Evolutionary conservation across 2,113 vertebrate genomes (phyloP).

Genomic region (Coregonus clupeaformis): DNA sequence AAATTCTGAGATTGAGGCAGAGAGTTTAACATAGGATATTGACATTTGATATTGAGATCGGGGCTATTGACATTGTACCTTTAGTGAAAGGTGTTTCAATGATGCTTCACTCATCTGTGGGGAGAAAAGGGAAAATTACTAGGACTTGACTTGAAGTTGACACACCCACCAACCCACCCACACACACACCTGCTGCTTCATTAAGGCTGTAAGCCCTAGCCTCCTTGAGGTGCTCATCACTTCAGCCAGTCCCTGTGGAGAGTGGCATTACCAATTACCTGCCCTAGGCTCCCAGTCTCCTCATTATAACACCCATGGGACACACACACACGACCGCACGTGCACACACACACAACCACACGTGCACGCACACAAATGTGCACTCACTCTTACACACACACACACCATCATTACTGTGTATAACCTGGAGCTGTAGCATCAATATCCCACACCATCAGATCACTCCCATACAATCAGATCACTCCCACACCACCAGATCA

Average conservation of each 20-base stretch:
- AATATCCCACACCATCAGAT: too few relatives aligned
- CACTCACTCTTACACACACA: too few relatives aligned
- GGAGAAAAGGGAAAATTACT: not conserved
- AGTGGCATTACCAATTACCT: not conserved
- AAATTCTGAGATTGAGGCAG: too few relatives aligned
- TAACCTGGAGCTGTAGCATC: too few relatives aligned
- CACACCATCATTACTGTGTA: too few relatives aligned
- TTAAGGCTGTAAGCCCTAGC: not conserved
- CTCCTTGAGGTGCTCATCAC: not conserved
- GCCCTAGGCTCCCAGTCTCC: not conserved
- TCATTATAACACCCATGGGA: not conserved
- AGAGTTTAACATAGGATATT: too few relatives aligned
- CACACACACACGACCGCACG: not conserved
- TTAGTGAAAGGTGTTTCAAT: not conserved
- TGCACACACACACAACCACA: not conserved
- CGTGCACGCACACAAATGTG: too few relatives aligned
- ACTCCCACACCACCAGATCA: too few relatives aligned
- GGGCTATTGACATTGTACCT: too few relatives aligned
- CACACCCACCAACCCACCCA: not conserved
- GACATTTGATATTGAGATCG: too few relatives aligned
- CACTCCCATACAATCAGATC: too few relatives aligned
- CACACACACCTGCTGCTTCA: not conserved
- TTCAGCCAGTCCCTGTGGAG: not conserved
- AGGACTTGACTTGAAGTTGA: not conserved
- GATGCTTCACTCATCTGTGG: not conserved